These are phyloP conservation scores for Dendrolimus kikuchii DNA, from an alignment of 1,140 invertebrate genomes.

Conservation along the genomic window DNA sequence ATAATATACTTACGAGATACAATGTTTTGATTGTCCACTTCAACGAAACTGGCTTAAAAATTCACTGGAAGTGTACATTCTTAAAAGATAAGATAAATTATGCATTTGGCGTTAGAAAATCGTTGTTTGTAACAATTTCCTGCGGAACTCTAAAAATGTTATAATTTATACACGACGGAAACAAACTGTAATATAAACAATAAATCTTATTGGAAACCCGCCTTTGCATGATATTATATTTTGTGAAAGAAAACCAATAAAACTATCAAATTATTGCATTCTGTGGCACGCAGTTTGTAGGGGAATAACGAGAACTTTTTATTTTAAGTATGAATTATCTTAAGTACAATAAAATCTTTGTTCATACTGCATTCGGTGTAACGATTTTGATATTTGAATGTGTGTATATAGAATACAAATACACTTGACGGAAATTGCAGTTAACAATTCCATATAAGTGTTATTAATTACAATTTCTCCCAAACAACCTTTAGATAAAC, in stretches of 20 bases:
- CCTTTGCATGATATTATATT: conserved; percentile 48
- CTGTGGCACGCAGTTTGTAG: conserved; percentile 30
- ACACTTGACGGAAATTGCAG: too few relatives aligned
- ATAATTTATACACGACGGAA: conserved; percentile 46
- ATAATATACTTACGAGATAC: too few relatives aligned
- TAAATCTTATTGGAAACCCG: conserved; percentile 44
- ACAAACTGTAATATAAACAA: conserved; percentile 52
- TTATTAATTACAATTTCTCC: too few relatives aligned
- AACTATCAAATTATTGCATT: conserved; percentile 60
- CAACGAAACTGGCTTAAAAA: too few relatives aligned
- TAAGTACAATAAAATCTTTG: conserved; percentile 50
- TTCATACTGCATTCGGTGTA: conserved; percentile 19
- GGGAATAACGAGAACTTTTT: conserved; percentile 43
- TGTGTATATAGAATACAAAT: background rate
- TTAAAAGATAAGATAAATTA: too few relatives aligned
- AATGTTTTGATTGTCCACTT: too few relatives aligned
- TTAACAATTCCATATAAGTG: too few relatives aligned
- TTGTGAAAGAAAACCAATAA: conserved; percentile 41
- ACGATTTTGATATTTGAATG: conserved; percentile 26
- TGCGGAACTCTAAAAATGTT: conserved; percentile 18
- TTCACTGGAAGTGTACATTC: too few relatives aligned
- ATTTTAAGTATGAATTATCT: conserved; percentile 48
- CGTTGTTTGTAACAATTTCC: too few relatives aligned
- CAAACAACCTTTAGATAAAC: too few relatives aligned
- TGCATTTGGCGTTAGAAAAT: too few relatives aligned